A percentile compares a stretch with the other conserved stretches of the same genome.
Evolutionary conservation across 2,888 invertebrate genomes (phyloP).

Genomic region (Halocaridina rubra): DNA sequence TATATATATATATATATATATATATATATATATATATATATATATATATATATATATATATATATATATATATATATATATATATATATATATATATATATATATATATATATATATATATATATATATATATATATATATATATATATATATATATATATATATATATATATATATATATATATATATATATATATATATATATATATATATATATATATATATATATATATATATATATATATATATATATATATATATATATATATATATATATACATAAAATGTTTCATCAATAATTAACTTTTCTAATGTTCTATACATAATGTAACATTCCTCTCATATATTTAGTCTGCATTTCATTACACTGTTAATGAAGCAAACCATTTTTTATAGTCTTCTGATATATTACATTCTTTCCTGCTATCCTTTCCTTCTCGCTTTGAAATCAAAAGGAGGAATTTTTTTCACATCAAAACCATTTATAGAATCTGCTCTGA

Average conservation of each 20-base stretch:
- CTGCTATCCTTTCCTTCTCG: too few species aligned
- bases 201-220: neutral
- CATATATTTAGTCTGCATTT: too few species aligned
- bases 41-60: neutral
- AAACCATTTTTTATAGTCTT: too few species aligned
- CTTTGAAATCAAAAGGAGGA: too few species aligned
- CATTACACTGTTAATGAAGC: too few species aligned
- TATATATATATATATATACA: neutral
- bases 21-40: neutral
- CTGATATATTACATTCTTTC: too few species aligned
- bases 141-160: neutral
- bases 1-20: neutral
- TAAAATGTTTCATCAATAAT: neutral
- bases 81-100: neutral
- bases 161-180: neutral
- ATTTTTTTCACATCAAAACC: too few species aligned
- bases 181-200: neutral
- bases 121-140: neutral
- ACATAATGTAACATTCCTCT: too few species aligned
- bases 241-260: neutral
- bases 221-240: neutral
- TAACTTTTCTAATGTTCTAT: too few species aligned
- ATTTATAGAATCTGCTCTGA: too few species aligned
- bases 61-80: neutral
- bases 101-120: neutral